These are phyloP conservation scores for Dermolepida albohirtum DNA, from an alignment of 2,888 invertebrate genomes.

Conservation along the genomic window DNA sequence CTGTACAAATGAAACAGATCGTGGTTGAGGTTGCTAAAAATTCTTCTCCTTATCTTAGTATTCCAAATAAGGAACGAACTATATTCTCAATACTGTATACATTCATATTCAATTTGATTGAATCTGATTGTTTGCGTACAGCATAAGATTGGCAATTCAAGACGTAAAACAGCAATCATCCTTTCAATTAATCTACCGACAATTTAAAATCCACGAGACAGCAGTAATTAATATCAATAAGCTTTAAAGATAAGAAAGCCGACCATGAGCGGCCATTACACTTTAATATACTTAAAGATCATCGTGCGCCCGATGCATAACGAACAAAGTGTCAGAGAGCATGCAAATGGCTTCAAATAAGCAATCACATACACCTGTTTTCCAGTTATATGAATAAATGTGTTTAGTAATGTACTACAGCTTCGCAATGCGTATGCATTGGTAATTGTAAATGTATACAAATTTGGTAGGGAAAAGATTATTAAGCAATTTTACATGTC, in stretches of 20 bases:
- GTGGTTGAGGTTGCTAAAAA: too few relatives aligned
- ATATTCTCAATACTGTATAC: too few relatives aligned
- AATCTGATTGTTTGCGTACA: too few relatives aligned
- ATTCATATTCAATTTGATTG: too few relatives aligned
- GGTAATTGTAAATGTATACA: too few relatives aligned
- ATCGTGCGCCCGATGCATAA: slow-evolving; percentile 34
- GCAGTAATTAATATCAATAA: slow-evolving; percentile 34
- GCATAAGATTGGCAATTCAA: too few relatives aligned
- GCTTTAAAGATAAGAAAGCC: slow-evolving; percentile 25
- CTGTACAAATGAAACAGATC: too few relatives aligned
- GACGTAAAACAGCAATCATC: too few relatives aligned
- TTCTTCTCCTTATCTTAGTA: too few relatives aligned
- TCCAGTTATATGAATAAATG: slow-evolving; percentile 31
- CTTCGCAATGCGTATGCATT: slow-evolving; percentile 13
- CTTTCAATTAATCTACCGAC: neutral
- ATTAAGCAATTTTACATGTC: too few relatives aligned
- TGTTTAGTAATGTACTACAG: slow-evolving; percentile 16
- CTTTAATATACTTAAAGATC: slow-evolving; percentile 23
- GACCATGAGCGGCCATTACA: slow-evolving; percentile 31
- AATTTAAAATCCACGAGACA: slow-evolving; percentile 12
- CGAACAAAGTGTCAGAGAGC: slow-evolving; percentile 25
- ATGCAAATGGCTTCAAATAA: slow-evolving; percentile 39
- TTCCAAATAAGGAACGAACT: too few relatives aligned
- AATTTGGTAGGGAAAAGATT: too few relatives aligned
- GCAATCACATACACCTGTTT: slow-evolving; percentile 34